phyloP scores from a whole-genome alignment of 2,888 invertebrate genomes.

The Eristalinus sepulchralis region DNA sequence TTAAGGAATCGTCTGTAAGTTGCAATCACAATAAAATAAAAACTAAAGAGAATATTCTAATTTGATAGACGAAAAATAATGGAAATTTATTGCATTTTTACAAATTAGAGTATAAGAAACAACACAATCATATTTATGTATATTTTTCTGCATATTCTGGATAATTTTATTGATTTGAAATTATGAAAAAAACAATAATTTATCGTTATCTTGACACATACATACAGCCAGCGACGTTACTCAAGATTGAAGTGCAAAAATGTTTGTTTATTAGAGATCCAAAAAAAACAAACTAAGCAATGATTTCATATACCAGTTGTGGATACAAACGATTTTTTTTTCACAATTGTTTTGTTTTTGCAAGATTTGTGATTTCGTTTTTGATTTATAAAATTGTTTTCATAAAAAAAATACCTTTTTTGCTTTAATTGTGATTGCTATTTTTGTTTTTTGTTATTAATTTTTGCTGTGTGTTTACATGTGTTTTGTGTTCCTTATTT shows the following conservation, averaged over 20 bases:
- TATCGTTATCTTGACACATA: no score
- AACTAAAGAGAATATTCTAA: constrained; percentile 8
- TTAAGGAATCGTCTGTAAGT: constrained; percentile 20
- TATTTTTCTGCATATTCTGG: no score
- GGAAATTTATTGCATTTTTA: constrained; percentile 26
- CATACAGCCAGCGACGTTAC: constrained; percentile 50
- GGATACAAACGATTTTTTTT: background rate
- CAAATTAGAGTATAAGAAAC: constrained; percentile 29
- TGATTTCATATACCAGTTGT: background rate
- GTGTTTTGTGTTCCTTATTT: constrained; percentile 38
- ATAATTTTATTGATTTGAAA: no score
- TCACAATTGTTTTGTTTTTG: background rate
- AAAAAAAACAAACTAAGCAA: background rate
- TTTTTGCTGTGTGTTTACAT: constrained; percentile 16
- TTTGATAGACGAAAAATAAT: background rate
- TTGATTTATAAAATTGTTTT: background rate
- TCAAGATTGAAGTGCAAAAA: constrained; percentile 7
- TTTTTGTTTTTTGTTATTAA: constrained; percentile 21
- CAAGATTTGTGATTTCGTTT: background rate
- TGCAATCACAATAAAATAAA: constrained; percentile 46
- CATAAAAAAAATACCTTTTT: background rate
- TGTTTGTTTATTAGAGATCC: background rate
- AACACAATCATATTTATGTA: constrained; percentile 27
- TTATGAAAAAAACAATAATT: no score
- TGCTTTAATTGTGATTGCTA: constrained; percentile 7